Base-by-base conservation (phyloP, 2,888 invertebrate species). In the Megastigmus dorsalis region DNA sequence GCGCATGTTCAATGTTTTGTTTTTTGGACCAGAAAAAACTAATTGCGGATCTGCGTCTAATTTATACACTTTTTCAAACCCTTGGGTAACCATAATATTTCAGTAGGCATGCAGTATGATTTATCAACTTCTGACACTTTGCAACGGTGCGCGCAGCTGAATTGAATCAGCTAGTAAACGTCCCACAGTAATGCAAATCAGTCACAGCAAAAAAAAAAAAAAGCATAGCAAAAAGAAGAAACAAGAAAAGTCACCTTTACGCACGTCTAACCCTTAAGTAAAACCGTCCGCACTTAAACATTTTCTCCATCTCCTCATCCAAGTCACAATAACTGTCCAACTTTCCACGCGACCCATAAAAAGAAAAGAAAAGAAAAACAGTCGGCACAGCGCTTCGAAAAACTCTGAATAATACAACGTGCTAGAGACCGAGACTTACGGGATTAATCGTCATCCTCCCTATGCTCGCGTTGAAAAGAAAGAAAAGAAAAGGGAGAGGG, bases 371-470 rank as follows among this genome's bases (percentile, higher is more conserved):
- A 48, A 38, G 38, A 28, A n/a, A 33, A 45, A 20, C 41, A 59
- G 26, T 13, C 18, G 9, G 15, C n/a, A 33, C 20, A 4, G n/a
- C 13, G 28, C 2, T 7, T 62, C 18, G 48, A 41, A 55, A 43
- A 30, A 55, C n/a, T 18, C 33, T 20, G 26, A 26, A 43, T 43
- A 54, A 52, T 38, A 55, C 26, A 30, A 48, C 68, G 75, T 72
- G 68, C 57, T 30, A 30, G 3, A 33, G 15, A 28, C 43, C 48
- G 26, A 38, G 55, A 45, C 67, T 72, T 65, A 59, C 36, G 48
- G 72, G 75, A 72, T 75, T 75, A 75, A 75, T 75, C 75, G 72
- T 71, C 63, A 6, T 41, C 23, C 52, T 33, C 62, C 38, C 62
- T 6, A 50, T 3, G 54, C 38, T 26, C 50, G 38, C 38, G 50